phyloP scores from a whole-genome alignment of 1,140 invertebrate species.

The Limonius californicus region DNA sequence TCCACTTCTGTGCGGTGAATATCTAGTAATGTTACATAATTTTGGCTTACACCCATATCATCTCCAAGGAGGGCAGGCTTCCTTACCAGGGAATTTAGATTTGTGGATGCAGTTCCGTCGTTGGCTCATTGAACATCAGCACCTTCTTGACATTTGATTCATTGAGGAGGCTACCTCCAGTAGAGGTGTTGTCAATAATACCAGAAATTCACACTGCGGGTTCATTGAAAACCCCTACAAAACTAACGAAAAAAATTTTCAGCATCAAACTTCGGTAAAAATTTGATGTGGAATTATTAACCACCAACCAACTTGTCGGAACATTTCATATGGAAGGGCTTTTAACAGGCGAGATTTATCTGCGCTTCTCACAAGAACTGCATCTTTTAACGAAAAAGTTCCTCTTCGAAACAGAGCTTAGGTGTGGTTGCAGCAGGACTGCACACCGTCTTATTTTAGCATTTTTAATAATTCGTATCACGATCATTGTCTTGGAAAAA shows the following conservation, averaged over 20 bases:
- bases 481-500: too few species aligned
- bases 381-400: not conserved
- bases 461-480: too few species aligned
- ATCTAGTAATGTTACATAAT: too few species aligned
- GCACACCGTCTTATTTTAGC: not conserved
- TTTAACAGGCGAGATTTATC: not conserved
- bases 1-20: too few species aligned
- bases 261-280: not conserved
- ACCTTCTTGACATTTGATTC: not conserved
- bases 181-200: not conserved
- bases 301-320: not conserved
- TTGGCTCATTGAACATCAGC: not conserved
- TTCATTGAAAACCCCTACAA: not conserved
- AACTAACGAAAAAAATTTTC: not conserved
- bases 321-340: not conserved
- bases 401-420: not conserved
- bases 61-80: not conserved
- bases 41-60: too few species aligned
- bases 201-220: not conserved
- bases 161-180: not conserved
- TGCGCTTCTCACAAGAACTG: not conserved
- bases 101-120: too few species aligned
- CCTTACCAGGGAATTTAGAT: not conserved
- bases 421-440: not conserved
- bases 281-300: not conserved